phyloP scores from a whole-genome alignment of 2,113 vertebrate species.

The Sigmodon hispidus region DNA sequence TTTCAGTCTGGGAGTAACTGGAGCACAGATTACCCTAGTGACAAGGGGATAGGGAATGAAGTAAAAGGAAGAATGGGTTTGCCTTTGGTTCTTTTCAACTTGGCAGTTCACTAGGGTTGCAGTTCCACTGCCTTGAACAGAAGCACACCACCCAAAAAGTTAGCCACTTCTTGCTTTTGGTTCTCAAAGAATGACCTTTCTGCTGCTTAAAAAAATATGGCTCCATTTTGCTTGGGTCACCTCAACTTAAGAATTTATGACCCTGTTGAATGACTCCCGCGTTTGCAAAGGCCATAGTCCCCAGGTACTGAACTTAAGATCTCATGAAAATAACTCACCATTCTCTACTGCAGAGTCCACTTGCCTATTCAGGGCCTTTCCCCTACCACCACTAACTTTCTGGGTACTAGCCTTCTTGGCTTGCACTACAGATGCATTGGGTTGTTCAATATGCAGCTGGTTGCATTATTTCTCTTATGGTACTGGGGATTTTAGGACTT shows the following conservation, averaged over 20 bases:
- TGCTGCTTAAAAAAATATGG: neutral
- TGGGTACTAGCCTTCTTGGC: neutral
- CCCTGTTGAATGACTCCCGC: neutral
- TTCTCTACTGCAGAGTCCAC: neutral
- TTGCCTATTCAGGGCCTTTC: neutral
- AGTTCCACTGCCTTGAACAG: neutral
- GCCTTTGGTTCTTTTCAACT: neutral
- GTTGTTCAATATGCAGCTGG: neutral
- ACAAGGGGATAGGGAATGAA: neutral
- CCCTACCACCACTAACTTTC: neutral
- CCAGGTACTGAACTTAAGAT: neutral
- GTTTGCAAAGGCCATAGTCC: neutral
- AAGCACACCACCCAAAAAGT: neutral
- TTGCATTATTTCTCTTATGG: neutral
- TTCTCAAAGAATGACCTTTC: neutral
- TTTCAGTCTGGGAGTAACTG: neutral
- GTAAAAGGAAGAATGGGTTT: neutral
- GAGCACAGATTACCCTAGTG: neutral
- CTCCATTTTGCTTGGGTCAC: neutral
- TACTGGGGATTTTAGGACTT: neutral
- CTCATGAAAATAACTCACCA: neutral
- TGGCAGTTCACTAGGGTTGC: neutral
- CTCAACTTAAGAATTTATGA: neutral
- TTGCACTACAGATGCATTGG: neutral
- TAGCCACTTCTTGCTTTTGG: neutral